Conservation (phyloP, 2,888 invertebrate species). For the Yponomeuta cagnagella region DNA sequence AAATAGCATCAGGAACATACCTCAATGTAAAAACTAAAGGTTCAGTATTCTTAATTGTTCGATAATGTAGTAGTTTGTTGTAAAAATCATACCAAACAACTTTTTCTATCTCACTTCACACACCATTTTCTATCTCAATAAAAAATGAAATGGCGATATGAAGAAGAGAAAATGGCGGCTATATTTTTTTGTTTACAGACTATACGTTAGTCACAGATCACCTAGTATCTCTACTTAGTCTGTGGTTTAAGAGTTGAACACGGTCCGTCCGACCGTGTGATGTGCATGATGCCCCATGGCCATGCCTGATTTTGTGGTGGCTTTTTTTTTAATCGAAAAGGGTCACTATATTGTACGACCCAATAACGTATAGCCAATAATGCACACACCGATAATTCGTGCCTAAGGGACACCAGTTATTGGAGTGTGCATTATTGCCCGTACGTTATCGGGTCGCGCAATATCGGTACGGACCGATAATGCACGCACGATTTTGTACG, state of each 20-base stretch:
- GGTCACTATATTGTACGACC: no score
- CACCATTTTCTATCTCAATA: slow-evolving; percentile 69
- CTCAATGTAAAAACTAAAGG: not conserved
- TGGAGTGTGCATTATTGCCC: no score
- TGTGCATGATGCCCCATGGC: no score
- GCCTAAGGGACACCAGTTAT: no score
- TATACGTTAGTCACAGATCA: not conserved
- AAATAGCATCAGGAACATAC: not conserved
- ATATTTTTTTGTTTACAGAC: not conserved
- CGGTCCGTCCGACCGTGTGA: no score
- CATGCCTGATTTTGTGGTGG: no score
- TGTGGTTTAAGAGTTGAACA: not conserved
- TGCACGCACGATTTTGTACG: no score
- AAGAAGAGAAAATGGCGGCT: slow-evolving; percentile 64
- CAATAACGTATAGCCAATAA: no score
- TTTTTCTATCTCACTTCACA: slow-evolving; percentile 74
- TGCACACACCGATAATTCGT: no score
- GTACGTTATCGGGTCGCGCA: no score
- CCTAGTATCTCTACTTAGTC: not conserved
- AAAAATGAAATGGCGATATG: slow-evolving; percentile 70
- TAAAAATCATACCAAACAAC: slow-evolving; percentile 32
- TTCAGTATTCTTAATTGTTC: not conserved
- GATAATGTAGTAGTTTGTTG: not conserved
- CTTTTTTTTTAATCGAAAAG: no score
- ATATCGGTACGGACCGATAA: no score